Evolutionary conservation across 2,113 vertebrate species (phyloP), one percentile per base, ranked within the genome.

Genomic region (Potamarius usumacintae): DNA sequence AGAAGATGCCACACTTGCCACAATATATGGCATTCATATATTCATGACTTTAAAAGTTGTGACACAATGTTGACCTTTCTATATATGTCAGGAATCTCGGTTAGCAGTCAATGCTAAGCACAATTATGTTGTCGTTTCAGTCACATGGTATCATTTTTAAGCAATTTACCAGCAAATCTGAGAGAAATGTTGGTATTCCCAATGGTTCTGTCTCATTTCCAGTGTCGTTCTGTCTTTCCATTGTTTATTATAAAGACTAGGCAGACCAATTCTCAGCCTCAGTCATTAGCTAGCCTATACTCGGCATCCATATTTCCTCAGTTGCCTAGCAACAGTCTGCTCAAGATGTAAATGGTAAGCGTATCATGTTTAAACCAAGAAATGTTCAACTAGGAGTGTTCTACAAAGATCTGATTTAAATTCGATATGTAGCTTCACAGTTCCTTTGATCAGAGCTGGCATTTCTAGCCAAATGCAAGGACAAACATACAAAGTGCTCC

Each of bases 401-500:
- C 2, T 60, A 14, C 79, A 62, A 82, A 48, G 57, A 82, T 25
- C 42, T 42, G 34, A 62, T 82, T 82, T 48, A 3, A 62, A 82
- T 82, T 82, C 57, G 4, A 62, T 62, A 48, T 14, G 57, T 71
- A 69, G 63, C n/a, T 18, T 74, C 48, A 67, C 78, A 60, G 63
- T n/a, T 82, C 22, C 10, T 58, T 34, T 83, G 42, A 76, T 76
- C 53, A 30, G n/a, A 7, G 42, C 18, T 87, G 82, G 34, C 84
- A 77, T 78, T 77, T 69, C 30, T 52, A 27, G n/a, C 74, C 71
- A 69, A 88, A 55, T 42, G 6, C 87, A 84, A 88, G 82, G 87
- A 84, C 87, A 79, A 87, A 84, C 80, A 63, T 10, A 25, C 12
- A 34, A 57, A 57, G 86, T 86, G 88, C 91, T 91, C 79, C 90